phyloP scores from a whole-genome alignment of 1,140 invertebrate genomes.

The Cephus cinctus region DNA sequence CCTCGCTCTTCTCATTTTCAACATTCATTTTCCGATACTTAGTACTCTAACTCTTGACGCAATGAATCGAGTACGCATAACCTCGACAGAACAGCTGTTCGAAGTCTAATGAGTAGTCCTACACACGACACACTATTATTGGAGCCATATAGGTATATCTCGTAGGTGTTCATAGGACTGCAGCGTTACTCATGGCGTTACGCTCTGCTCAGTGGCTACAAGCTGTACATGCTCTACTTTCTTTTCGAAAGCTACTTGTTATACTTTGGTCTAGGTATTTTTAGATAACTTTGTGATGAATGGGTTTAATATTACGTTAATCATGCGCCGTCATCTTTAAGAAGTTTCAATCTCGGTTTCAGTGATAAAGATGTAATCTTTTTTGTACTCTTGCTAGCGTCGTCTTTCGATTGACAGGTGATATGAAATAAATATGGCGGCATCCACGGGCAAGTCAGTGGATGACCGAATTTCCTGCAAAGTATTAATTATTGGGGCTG shows the following conservation, averaged over 20 bases:
- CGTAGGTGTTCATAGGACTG: neutral
- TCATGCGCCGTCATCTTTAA: neutral
- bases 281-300: slow-evolving; percentile 1
- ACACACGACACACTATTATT: neutral
- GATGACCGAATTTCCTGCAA: slow-evolving; percentile 57
- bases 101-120: neutral
- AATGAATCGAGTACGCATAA: slow-evolving; percentile 30
- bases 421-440: slow-evolving; percentile 46
- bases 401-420: slow-evolving; percentile 1
- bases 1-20: slow-evolving; percentile 9
- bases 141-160: neutral
- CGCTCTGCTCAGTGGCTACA: no score
- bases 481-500: slow-evolving; percentile 82
- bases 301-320: slow-evolving; percentile 1
- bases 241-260: neutral
- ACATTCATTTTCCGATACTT: slow-evolving; percentile 16
- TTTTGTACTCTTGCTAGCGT: slow-evolving; percentile 7
- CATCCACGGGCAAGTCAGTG: slow-evolving; percentile 40
- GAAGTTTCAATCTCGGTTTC: neutral
- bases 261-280: slow-evolving; percentile 1
- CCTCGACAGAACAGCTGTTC: slow-evolving; percentile 35
- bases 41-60: slow-evolving; percentile 29
- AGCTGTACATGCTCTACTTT: no score
- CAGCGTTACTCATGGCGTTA: neutral
- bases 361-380: no score